These are phyloP conservation scores for Penaeus chinensis DNA, from an alignment of 1,140 invertebrate genomes.

Conservation along the genomic window DNA sequence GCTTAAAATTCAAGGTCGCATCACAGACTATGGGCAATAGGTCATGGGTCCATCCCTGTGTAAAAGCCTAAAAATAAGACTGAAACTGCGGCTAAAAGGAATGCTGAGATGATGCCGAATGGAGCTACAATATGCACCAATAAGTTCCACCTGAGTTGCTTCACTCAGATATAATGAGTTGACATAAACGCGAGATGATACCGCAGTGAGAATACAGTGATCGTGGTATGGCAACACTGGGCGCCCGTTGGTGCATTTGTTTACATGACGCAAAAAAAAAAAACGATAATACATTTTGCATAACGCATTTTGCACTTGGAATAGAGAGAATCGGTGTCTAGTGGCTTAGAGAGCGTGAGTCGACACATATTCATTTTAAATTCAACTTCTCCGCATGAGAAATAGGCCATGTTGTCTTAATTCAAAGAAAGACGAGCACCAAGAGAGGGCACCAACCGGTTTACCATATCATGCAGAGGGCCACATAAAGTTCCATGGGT, in stretches of 20 bases:
- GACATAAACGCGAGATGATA: constrained; percentile 33
- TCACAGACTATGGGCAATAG: constrained; percentile 44
- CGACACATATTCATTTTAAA: constrained; percentile 32
- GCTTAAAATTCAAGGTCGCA: constrained; percentile 55
- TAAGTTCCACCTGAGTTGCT: constrained; percentile 43
- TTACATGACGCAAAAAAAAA: constrained; percentile 27
- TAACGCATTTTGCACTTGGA: constrained; percentile 39
- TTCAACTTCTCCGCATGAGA: constrained; percentile 31
- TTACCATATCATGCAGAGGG: constrained; percentile 57
- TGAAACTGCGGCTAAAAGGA: constrained; percentile 41
- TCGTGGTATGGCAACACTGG: constrained; percentile 38
- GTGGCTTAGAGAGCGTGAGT: constrained; percentile 49
- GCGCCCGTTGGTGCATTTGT: constrained; percentile 50
- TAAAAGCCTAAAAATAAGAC: constrained; percentile 28
- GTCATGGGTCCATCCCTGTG: constrained; percentile 53
- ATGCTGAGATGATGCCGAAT: constrained; percentile 53
- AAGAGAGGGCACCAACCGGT: constrained; percentile 58
- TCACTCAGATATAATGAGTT: constrained; percentile 19
- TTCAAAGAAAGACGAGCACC: constrained; percentile 51
- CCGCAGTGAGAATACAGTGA: constrained; percentile 34
- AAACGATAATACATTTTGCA: constrained; percentile 9
- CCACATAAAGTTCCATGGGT: constrained; percentile 45
- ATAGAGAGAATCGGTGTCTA: constrained; percentile 30
- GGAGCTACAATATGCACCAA: constrained; percentile 57
- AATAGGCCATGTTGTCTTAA: constrained; percentile 36